Evolutionary conservation across 2,888 invertebrate species (phyloP).

Genomic region (Choreutis nemorana): DNA sequence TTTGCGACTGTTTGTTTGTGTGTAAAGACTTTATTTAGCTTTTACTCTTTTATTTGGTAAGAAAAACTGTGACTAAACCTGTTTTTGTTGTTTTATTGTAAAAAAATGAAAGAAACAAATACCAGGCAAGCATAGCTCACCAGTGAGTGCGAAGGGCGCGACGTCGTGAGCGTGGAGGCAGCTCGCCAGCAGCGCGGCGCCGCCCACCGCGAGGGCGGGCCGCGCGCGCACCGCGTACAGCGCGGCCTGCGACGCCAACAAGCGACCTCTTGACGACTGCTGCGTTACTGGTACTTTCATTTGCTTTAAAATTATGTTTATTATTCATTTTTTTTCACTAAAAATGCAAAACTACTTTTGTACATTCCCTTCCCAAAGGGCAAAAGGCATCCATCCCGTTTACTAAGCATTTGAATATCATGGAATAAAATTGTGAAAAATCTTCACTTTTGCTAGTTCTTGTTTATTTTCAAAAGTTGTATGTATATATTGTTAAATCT

Average conservation of each 20-base stretch:
- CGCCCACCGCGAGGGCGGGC: slow-evolving; percentile 81
- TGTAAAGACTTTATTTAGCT: no score
- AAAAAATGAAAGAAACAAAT: not conserved
- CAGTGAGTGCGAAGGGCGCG: slow-evolving; percentile 75
- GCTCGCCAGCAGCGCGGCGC: slow-evolving; percentile 70
- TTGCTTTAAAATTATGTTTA: slow-evolving; percentile 19
- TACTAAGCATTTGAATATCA: no score
- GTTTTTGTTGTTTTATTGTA: not conserved
- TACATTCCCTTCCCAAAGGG: no score
- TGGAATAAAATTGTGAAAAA: no score
- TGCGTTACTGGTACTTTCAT: slow-evolving; percentile 15
- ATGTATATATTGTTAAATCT: no score
- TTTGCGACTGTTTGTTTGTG: no score
- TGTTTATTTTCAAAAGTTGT: no score
- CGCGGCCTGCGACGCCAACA: slow-evolving; percentile 17
- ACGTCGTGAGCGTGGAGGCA: slow-evolving; percentile 40
- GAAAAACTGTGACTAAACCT: not conserved
- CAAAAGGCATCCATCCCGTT: no score
- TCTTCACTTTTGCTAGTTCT: no score
- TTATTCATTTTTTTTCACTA: no score
- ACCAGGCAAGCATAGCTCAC: slow-evolving; percentile 27
- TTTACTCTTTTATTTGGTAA: not conserved
- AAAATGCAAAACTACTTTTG: no score
- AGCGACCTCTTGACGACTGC: slow-evolving; percentile 3
- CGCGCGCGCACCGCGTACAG: slow-evolving; percentile 69